phyloP scores from a whole-genome alignment of 1,140 invertebrate species.

The Gonioctena quinquepunctata region DNA sequence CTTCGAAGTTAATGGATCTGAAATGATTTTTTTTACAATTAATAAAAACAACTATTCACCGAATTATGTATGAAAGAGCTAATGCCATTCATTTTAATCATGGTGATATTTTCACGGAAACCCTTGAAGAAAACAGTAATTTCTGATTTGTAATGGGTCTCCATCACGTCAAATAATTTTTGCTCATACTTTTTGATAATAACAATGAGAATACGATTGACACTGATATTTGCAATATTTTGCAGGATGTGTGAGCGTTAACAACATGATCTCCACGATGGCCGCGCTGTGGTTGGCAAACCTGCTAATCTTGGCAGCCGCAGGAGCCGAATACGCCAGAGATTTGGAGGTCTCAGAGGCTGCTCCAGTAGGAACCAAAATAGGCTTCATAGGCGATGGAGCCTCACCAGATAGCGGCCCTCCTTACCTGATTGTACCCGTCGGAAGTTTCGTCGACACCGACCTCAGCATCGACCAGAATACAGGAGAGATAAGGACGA shows the following conservation, averaged over 20 bases:
- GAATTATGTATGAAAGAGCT: too few relatives aligned
- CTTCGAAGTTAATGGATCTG: too few relatives aligned
- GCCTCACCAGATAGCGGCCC: conserved; percentile 71
- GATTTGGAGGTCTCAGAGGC: conserved; percentile 87
- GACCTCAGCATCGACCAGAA: conserved; percentile 85
- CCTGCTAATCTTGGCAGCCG: conserved; percentile 48
- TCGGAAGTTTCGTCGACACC: conserved; percentile 83
- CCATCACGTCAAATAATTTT: too few relatives aligned
- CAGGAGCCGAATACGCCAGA: conserved; percentile 68
- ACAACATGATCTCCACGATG: conserved; percentile 33
- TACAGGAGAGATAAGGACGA: conserved; percentile 90
- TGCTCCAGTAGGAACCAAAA: conserved; percentile 79
- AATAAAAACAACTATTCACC: too few relatives aligned
- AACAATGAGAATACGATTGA: too few relatives aligned
- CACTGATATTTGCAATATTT: neutral
- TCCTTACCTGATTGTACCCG: conserved; percentile 87
- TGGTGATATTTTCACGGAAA: too few relatives aligned
- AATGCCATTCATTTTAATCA: too few relatives aligned
- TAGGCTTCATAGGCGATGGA: conserved; percentile 83
- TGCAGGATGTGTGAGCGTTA: conserved; percentile 52
- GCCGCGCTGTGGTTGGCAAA: conserved; percentile 38
- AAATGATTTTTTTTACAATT: too few relatives aligned
- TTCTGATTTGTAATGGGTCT: too few relatives aligned
- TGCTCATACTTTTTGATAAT: too few relatives aligned
- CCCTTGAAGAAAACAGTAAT: too few relatives aligned